Percentiles rank a stretch among this genome's conserved stretches.
Conservation (phyloP, 2,113 vertebrate species). For the Pachyramphus minor region DNA sequence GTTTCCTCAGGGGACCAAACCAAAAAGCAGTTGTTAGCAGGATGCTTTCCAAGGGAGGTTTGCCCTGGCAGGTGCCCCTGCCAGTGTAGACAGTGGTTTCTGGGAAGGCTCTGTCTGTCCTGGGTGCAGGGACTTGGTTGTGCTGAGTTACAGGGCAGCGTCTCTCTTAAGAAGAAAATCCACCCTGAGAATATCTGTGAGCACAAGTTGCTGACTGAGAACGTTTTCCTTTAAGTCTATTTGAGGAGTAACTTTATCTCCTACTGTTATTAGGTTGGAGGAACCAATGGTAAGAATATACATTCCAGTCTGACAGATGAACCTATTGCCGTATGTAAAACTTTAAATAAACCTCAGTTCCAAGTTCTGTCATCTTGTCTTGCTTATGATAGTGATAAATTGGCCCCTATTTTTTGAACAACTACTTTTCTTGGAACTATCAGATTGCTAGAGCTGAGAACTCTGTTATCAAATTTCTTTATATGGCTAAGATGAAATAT, state of each 20-base stretch:
- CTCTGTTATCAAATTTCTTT: neutral
- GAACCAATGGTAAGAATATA: conserved; percentile 74
- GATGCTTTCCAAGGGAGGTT: neutral
- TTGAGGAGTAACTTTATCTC: conserved; percentile 72
- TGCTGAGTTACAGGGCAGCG: neutral
- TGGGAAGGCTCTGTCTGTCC: neutral
- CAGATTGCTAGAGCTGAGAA: neutral
- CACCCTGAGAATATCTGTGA: neutral
- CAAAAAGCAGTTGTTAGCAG: neutral
- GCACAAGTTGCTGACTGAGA: neutral
- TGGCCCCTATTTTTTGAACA: conserved; percentile 50
- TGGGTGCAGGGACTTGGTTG: neutral
- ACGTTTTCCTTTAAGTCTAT: neutral
- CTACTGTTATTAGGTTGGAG: conserved; percentile 78
- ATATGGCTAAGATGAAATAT: neutral
- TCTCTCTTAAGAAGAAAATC: neutral
- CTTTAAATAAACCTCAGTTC: conserved; percentile 63
- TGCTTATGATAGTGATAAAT: conserved; percentile 65
- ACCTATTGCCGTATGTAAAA: conserved; percentile 79
- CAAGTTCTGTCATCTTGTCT: conserved; percentile 66
- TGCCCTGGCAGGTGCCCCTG: neutral
- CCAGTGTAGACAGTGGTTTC: neutral
- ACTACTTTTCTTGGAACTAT: conserved; percentile 33
- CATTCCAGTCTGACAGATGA: conserved; percentile 76
- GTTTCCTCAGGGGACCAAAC: neutral